Base-by-base conservation (phyloP, 2,797 vertebrate species). In the Paguma larvata region DNA sequence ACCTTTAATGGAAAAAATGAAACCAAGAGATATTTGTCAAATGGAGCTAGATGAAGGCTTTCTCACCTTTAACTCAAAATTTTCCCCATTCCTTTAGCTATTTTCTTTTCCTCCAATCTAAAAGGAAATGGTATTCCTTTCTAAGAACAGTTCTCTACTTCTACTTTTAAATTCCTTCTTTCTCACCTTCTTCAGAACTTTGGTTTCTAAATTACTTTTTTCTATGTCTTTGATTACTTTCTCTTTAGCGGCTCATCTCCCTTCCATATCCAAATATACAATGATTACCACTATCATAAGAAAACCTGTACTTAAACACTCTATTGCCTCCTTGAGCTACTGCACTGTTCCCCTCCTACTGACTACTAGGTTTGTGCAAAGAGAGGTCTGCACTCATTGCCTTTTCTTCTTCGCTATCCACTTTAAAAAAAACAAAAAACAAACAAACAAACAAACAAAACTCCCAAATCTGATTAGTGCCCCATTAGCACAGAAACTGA, bases 11-110 rank as follows among this genome's bases (percentile, higher is more conserved):
- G 63, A 34, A 91, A 94, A 82, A 80, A 59, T 86, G 23, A 95
- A 89, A 23, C 67, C 34, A 44, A 93, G 68, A 80, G 48, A 56
- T 77, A 63, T 48, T 53, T 86, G 18, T 85, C 41, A 83, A 77
- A 83, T 30, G 80, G 41, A 82, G n/a, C 62, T 70, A 19, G 8
- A 83, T 80, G 21, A 68, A 12, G 48, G 11, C 30, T 73, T 38
- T 46, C 16, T 56, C 34, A 85, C 72, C 59, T 88, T 87, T 75
- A 89, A 72, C 27, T 68, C 46, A 85, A 87, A 95, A 84, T 38
- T 59, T 30, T 30, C 44, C 23, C 44, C 34, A n/a, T 96, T 38
- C 34, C 41, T 79, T 67, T 63, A 88, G 23, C 56, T 90, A 34
- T 44, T 21, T 44, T 92, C 21, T 7, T 85, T 97, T 85, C 56